Evolutionary conservation across 2,113 vertebrate genomes (phyloP).

Genomic region (Lutjanus erythropterus): DNA sequence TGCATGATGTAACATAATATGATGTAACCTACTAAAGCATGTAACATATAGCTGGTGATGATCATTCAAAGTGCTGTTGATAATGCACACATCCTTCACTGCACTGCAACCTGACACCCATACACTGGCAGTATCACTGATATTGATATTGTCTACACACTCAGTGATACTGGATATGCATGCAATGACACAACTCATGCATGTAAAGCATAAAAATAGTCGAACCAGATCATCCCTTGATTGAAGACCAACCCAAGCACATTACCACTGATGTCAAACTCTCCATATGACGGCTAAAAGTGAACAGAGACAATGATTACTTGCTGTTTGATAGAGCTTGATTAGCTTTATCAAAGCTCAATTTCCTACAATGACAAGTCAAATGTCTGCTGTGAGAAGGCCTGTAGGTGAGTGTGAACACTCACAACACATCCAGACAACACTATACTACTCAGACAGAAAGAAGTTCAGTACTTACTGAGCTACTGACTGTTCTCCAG

Average conservation of each 20-base stretch:
- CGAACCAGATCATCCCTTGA: conserved; percentile 99
- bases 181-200: conserved; percentile 2
- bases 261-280: conserved; percentile 99
- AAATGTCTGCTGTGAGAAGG: background rate
- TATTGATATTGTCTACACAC: background rate
- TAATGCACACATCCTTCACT: background rate
- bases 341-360: no score
- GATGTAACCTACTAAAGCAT: background rate
- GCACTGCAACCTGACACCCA: conserved; percentile 5
- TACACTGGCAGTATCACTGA: background rate
- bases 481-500: background rate
- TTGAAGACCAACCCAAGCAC: conserved; percentile 98
- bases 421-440: no score
- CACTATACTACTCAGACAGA: no score
- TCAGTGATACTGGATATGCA: conserved; percentile 9
- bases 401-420: background rate
- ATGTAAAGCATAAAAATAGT: background rate
- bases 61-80: background rate
- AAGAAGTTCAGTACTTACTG: background rate
- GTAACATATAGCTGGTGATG: background rate
- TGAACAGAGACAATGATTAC: conserved; percentile 4
- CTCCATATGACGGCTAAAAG: conserved; percentile 93
- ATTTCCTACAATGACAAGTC: background rate
- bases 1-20: background rate
- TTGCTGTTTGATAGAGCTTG: background rate